phyloP scores from a whole-genome alignment of 1,140 invertebrate species.

The Harpegnathos saltator region DNA sequence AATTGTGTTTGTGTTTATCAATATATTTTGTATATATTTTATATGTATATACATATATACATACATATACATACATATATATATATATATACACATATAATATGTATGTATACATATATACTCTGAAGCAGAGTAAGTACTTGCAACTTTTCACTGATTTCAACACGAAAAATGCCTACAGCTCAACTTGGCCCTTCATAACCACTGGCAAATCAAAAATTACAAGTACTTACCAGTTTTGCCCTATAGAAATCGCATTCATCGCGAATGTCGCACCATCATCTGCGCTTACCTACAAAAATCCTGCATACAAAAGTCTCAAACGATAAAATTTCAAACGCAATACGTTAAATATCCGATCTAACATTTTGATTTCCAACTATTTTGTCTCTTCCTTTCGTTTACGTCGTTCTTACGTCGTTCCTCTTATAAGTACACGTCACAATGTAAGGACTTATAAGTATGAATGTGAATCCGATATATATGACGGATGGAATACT shows the following conservation, averaged over 20 bases:
- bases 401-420: no score
- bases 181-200: no score
- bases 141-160: no score
- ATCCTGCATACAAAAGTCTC: constrained; percentile 39
- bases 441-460: constrained; percentile 34
- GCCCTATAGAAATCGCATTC: constrained; percentile 18
- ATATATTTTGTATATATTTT: constrained; percentile 29
- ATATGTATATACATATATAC: constrained; percentile 2
- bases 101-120: no score
- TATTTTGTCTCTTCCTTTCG: neutral
- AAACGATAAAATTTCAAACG: constrained; percentile 45
- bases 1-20: constrained; percentile 57
- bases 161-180: no score
- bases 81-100: constrained; percentile 16
- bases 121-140: no score
- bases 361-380: constrained; percentile 35
- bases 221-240: no score
- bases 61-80: neutral
- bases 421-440: neutral
- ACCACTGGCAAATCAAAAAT: no score
- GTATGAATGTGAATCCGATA: constrained; percentile 24
- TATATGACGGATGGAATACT: constrained; percentile 16
- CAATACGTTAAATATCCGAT: constrained; percentile 5
- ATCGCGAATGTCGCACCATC: constrained; percentile 52
- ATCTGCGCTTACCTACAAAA: constrained; percentile 35